Evolutionary conservation across 2,113 vertebrate genomes (phyloP), one percentile per base, ranked within the genome.

Genomic region (Forbesichthys papilliferus): DNA sequence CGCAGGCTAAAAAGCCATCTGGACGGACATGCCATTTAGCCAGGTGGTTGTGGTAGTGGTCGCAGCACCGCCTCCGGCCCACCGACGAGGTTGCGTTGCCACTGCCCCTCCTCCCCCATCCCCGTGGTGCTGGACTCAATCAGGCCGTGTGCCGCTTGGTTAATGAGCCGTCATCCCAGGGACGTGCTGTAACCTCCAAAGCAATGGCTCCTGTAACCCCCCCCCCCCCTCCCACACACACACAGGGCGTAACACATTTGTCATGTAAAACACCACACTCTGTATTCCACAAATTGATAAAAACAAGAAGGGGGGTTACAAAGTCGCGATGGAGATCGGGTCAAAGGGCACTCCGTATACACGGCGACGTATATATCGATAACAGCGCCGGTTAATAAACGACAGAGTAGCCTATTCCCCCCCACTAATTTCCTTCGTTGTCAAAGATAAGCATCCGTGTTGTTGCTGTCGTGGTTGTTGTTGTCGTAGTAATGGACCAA

Each of bases 101-200:
- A 12, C 48, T 53, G 34, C 11, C 36, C n/a, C 8, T 20, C 13
- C 36, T 54, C 7, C 5, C 27, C 33, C 36, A 42, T 36, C 14
- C 55, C 34, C n/a, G 58, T 33, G 68, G 57, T 18, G 66, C 68
- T 64, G 57, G 65, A 68, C 51, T 68, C 66, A 54, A n/a, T 70
- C 73, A 74, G 73, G 58, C 55, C 52, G 71, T 11, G 59, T 52
- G 36, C n/a, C 13, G 58, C 68, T 27, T 54, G 68, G 48, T 68
- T 87, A 84, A 88, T 78, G 82, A 81, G 27, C 75, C 72, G 51
- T 80, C 75, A 68, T 79, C 75, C 82, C 80, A 84, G 74, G 66
- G 74, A 84, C 71, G 48, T 71, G 0, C 46, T 18, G 58, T 57
- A 73, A 75, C 74, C 77, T 86, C 86, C 61, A 52, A 61, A 46